Percentiles rank a stretch among this genome's conserved stretches.
Evolutionary conservation across 2,113 vertebrate species (phyloP).

Genomic region (Gymnorhina tibicen): DNA sequence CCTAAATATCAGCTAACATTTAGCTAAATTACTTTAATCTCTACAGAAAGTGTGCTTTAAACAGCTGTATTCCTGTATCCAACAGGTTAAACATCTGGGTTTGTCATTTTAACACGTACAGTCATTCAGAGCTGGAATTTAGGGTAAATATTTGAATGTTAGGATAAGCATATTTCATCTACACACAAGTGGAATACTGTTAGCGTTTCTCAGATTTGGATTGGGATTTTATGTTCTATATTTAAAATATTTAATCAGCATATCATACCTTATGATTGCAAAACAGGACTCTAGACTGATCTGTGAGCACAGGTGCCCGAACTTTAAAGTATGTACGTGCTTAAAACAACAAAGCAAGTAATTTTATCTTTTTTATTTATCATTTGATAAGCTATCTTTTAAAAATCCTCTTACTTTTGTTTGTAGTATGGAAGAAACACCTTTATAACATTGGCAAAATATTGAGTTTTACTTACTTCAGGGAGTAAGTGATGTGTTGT

Average conservation of each 20-base stretch:
- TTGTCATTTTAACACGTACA: background rate
- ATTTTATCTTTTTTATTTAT: conserved; percentile 60
- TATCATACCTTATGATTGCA: conserved; percentile 17
- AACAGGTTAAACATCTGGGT: background rate
- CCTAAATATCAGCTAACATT: background rate
- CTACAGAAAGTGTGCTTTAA: background rate
- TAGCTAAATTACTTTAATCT: background rate
- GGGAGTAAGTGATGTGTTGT: background rate
- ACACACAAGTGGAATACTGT: conserved; percentile 59
- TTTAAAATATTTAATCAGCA: conserved; percentile 63
- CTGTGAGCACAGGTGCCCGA: conserved; percentile 59
- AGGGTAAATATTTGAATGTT: conserved; percentile 69
- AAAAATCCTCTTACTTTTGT: conserved; percentile 30
- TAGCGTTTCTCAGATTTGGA: conserved; percentile 63
- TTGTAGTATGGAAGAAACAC: conserved; percentile 18
- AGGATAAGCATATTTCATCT: conserved; percentile 55
- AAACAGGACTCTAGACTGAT: conserved; percentile 31
- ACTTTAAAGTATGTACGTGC: conserved; percentile 16
- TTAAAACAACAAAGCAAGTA: conserved; percentile 54
- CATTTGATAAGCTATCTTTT: conserved; percentile 49
- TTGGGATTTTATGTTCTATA: conserved; percentile 46
- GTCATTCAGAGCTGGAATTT: conserved; percentile 50
- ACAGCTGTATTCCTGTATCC: background rate
- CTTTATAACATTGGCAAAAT: conserved; percentile 21
- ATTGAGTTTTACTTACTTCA: background rate